A percentile compares a stretch with the other conserved stretches of the same genome.
Conservation (phyloP, 2,797 vertebrate species). For the Hapalemur alaotrensis region DNA sequence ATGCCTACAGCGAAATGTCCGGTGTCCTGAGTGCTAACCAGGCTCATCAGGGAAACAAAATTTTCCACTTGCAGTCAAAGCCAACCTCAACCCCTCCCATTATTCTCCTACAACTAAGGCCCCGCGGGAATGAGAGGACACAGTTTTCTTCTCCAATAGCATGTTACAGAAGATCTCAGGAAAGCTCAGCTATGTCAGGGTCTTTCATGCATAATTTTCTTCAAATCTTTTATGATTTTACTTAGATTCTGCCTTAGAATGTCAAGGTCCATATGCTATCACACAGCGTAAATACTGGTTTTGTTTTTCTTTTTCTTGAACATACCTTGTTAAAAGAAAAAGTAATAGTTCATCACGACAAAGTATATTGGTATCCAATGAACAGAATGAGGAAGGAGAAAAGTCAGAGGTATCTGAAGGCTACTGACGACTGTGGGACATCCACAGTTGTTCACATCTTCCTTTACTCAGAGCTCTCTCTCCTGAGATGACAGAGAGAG, state of each 20-base stretch:
- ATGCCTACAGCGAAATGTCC: background rate
- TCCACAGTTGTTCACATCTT: background rate
- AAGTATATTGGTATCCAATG: background rate
- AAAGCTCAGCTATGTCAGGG: background rate
- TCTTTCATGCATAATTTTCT: background rate
- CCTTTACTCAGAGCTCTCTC: background rate
- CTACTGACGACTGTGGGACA: fast-evolving
- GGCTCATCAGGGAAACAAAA: background rate
- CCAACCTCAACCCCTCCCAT: background rate
- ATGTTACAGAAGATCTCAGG: background rate
- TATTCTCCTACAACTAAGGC: background rate
- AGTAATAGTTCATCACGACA: background rate
- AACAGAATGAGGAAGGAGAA: background rate
- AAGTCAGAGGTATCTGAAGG: too few species aligned
- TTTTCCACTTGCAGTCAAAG: slow-evolving; percentile 12
- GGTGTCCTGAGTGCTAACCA: background rate
- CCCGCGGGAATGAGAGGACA: background rate
- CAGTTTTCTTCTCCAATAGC: background rate
- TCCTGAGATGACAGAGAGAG: background rate
- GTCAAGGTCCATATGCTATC: background rate
- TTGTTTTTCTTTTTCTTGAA: background rate
- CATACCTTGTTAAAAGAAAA: background rate
- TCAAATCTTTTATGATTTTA: background rate
- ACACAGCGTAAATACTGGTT: background rate
- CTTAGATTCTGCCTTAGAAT: background rate